These are phyloP conservation scores for Hemiscyllium ocellatum DNA, from an alignment of 2,113 vertebrate genomes.

Conservation along the genomic window DNA sequence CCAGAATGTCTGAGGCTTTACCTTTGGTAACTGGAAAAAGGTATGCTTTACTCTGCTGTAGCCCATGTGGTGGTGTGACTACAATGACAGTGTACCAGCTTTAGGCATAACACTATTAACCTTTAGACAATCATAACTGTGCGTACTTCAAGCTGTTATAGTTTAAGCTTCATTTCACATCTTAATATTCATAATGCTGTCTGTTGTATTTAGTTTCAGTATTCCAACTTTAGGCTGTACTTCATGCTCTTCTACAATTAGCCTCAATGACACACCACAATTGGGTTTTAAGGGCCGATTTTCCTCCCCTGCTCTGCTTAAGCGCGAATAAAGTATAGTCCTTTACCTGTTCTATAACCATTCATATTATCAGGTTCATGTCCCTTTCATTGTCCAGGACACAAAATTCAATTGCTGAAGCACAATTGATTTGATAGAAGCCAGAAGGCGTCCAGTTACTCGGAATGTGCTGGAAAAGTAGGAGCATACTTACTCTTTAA, in stretches of 20 bases:
- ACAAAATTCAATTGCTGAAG: background rate
- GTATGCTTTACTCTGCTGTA: too few relatives aligned
- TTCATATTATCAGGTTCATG: background rate
- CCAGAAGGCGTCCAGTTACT: background rate
- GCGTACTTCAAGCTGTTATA: background rate
- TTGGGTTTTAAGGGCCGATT: background rate
- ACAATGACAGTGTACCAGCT: too few relatives aligned
- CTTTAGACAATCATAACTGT: background rate
- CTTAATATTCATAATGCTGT: background rate
- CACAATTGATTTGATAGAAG: background rate
- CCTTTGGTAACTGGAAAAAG: too few relatives aligned
- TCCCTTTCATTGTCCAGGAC: background rate
- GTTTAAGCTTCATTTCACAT: background rate
- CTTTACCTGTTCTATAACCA: background rate
- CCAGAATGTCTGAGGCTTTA: too few relatives aligned
- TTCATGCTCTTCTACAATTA: background rate
- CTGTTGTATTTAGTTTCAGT: background rate
- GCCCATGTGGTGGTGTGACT: too few relatives aligned
- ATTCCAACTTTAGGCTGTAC: background rate
- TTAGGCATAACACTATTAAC: background rate
- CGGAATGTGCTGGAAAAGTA: background rate
- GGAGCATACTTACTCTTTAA: background rate
- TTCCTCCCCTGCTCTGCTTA: background rate
- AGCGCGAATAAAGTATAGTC: background rate
- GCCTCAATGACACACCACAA: background rate